A percentile compares a stretch with the other conserved stretches of the same genome.
Conservation (phyloP, 2,888 invertebrate genomes). For the Philaethria dido region DNA sequence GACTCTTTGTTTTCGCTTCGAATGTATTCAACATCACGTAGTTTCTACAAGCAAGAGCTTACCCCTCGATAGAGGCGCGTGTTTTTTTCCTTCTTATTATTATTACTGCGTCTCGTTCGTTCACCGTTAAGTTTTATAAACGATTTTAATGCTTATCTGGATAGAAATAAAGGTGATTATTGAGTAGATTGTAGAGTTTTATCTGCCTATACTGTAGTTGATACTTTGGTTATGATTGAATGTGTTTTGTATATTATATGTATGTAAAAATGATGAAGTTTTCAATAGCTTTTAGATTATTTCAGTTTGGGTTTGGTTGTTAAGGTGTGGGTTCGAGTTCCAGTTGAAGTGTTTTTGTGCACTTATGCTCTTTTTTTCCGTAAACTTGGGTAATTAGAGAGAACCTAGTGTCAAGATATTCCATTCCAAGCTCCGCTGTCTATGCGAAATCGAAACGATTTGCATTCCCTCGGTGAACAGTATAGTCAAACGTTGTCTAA, state of each 20-base stretch:
- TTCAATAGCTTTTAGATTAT: not conserved
- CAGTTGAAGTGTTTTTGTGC: no score
- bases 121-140: constrained; percentile 47
- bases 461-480: no score
- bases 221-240: constrained; percentile 32
- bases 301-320: no score
- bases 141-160: constrained; percentile 27
- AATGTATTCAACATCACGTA: constrained; percentile 53
- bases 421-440: no score
- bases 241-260: constrained; percentile 12
- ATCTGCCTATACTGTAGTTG: constrained; percentile 22
- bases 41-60: constrained; percentile 70
- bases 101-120: constrained; percentile 69
- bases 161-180: constrained; percentile 11
- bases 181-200: constrained; percentile 5
- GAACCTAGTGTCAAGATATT: no score
- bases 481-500: no score
- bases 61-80: constrained; percentile 72
- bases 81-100: constrained; percentile 81
- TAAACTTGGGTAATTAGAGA: no score
- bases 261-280: not conserved
- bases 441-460: no score
- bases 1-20: not conserved
- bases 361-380: no score
- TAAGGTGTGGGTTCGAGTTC: not conserved